Evolutionary conservation across 2,113 vertebrate genomes (phyloP).

Genomic region (Upupa epops): DNA sequence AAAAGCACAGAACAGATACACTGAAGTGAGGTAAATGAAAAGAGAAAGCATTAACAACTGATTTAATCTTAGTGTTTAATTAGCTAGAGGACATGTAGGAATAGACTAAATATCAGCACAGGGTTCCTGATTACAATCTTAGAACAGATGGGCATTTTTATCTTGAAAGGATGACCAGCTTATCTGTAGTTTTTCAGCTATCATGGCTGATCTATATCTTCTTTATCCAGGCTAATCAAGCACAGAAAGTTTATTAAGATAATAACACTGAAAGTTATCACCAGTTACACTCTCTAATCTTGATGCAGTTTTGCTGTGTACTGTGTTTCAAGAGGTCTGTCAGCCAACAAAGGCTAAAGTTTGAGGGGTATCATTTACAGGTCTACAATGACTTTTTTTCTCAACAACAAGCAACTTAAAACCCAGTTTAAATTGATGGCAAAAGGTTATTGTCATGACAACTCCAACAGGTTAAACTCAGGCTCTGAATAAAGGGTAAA

Average conservation of each 20-base stretch:
- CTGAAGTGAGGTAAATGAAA: constrained; percentile 22
- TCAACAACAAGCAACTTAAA: constrained; percentile 44
- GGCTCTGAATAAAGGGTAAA: constrained; percentile 5
- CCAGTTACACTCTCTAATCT: constrained; percentile 68
- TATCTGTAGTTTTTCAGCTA: constrained; percentile 68
- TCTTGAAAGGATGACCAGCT: constrained; percentile 77
- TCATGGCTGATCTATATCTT: constrained; percentile 73
- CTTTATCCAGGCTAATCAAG: constrained; percentile 77
- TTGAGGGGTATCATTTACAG: constrained; percentile 47
- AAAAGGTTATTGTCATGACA: constrained; percentile 55
- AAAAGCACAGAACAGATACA: not conserved
- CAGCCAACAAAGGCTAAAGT: constrained; percentile 8
- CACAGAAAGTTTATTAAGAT: constrained; percentile 81
- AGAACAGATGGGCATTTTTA: constrained; percentile 76
- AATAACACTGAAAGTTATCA: constrained; percentile 72
- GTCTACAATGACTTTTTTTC: not conserved
- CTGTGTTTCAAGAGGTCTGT: constrained; percentile 63
- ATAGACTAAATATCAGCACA: constrained; percentile 66
- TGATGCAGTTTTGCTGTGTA: constrained; percentile 46
- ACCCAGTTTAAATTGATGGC: constrained; percentile 48
- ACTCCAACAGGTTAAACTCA: constrained; percentile 36
- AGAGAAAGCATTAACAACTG: constrained; percentile 36
- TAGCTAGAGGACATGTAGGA: constrained; percentile 67
- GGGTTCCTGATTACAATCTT: constrained; percentile 74
- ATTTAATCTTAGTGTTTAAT: constrained; percentile 72